Percentiles rank a stretch among this genome's conserved stretches.
These are phyloP conservation scores for Hemistola chrysoprasaria DNA, from an alignment of 2,888 invertebrate genomes.

Conservation along the genomic window DNA sequence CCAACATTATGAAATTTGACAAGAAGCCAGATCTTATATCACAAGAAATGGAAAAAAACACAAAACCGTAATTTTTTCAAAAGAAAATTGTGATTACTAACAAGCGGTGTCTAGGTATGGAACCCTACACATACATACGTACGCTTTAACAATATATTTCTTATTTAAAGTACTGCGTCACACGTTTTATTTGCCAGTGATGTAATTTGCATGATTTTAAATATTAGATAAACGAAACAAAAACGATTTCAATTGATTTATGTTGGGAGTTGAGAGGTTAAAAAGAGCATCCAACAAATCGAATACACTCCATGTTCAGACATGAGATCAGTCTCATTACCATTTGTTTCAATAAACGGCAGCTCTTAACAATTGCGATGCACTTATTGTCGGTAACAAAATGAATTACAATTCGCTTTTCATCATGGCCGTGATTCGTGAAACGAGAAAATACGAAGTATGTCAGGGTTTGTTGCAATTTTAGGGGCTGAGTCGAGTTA, in stretches of 20 bases:
- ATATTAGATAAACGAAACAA: no score
- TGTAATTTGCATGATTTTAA: no score
- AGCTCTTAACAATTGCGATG: conserved; percentile 22
- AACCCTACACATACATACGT: no score
- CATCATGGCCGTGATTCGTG: conserved; percentile 16
- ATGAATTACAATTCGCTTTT: conserved; percentile 17
- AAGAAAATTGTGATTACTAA: no score
- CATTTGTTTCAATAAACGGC: conserved; percentile 28
- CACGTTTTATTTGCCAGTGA: no score
- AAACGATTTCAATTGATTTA: conserved; percentile 5
- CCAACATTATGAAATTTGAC: no score
- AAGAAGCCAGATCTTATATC: no score
- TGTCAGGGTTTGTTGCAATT: conserved; percentile 18
- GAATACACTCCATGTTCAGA: conserved; percentile 20
- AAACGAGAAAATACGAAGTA: conserved; percentile 13
- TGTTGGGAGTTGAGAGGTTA: conserved; percentile 16
- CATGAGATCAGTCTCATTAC: conserved; percentile 28
- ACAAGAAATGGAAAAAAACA: no score
- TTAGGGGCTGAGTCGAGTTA: background rate
- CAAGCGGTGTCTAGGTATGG: no score
- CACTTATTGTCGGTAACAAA: conserved; percentile 6
- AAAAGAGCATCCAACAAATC: conserved; percentile 20
- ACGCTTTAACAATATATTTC: no score
- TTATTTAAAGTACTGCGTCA: no score
- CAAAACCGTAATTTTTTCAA: no score